Percentiles rank a stretch among this genome's conserved stretches.
These are phyloP conservation scores for Drosophila prosaltans DNA, from an alignment of 1,140 invertebrate species.

Conservation along the genomic window DNA sequence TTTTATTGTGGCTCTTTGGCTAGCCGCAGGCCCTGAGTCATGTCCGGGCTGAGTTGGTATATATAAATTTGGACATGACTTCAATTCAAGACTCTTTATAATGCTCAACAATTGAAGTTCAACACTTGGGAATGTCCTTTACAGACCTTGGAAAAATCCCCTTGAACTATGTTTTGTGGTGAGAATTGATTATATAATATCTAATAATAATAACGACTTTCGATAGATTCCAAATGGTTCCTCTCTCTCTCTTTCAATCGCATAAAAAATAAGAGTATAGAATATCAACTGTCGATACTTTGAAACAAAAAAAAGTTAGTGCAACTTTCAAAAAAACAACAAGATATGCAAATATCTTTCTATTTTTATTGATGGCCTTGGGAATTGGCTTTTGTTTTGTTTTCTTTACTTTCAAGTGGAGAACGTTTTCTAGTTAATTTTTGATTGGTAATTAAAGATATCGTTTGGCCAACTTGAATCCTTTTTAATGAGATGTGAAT, in stretches of 20 bases:
- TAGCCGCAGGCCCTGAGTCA: conserved; percentile 30
- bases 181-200: conserved; percentile 24
- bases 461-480: background rate
- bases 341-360: background rate
- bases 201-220: background rate
- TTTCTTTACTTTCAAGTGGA: too few species aligned
- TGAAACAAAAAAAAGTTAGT: too few species aligned
- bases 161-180: conserved; percentile 31
- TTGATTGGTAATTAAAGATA: background rate
- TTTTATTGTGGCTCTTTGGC: conserved; percentile 25
- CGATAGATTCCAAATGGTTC: background rate
- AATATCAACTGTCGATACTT: too few species aligned
- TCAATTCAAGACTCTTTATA: conserved; percentile 25
- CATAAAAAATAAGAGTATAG: too few species aligned
- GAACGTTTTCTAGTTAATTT: background rate
- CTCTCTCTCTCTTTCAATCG: too few species aligned
- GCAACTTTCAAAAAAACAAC: background rate
- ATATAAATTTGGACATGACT: conserved; percentile 68
- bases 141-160: conserved; percentile 36
- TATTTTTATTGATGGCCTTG: background rate
- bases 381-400: background rate
- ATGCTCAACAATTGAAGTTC: conserved; percentile 30
- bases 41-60: conserved; percentile 43
- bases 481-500: background rate
- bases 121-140: conserved; percentile 15